Percentiles rank a stretch among this genome's conserved stretches.
phyloP scores from a whole-genome alignment of 2,888 invertebrate species.

The Agonum fuliginosum region DNA sequence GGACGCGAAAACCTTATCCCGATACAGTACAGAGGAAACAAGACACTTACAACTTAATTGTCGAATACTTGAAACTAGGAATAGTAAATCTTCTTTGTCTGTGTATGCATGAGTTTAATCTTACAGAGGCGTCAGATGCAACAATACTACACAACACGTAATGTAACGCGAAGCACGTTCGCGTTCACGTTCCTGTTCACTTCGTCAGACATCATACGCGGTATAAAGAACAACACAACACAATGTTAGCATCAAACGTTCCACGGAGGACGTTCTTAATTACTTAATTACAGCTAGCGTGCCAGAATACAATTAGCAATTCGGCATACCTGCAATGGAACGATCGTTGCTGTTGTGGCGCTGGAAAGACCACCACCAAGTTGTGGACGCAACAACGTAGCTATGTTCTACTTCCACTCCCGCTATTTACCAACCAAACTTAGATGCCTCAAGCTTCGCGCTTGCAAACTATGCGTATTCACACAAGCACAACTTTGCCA shows the following conservation, averaged over 20 bases:
- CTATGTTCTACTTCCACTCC: background rate
- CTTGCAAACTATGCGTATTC: constrained; percentile 40
- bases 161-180: background rate
- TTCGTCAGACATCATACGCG: constrained; percentile 4
- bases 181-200: too few species aligned
- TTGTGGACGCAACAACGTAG: background rate
- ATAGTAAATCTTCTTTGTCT: background rate
- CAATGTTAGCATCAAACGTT: constrained; percentile 11
- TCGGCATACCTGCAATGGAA: constrained; percentile 54
- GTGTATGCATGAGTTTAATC: background rate
- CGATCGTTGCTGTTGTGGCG: constrained; percentile 23
- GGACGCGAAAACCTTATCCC: too few species aligned
- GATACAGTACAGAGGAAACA: too few species aligned
- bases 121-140: background rate
- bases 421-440: background rate
- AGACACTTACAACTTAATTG: too few species aligned
- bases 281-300: constrained; percentile 56
- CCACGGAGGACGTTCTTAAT: constrained; percentile 51
- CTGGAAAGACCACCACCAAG: background rate
- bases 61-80: too few species aligned
- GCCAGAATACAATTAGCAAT: constrained; percentile 52
- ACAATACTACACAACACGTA: background rate
- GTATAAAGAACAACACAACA: constrained; percentile 18
- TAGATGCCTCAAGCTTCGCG: background rate
- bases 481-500: constrained; percentile 39